phyloP scores from a whole-genome alignment of 2,113 vertebrate genomes.

The Scalopus aquaticus region DNA sequence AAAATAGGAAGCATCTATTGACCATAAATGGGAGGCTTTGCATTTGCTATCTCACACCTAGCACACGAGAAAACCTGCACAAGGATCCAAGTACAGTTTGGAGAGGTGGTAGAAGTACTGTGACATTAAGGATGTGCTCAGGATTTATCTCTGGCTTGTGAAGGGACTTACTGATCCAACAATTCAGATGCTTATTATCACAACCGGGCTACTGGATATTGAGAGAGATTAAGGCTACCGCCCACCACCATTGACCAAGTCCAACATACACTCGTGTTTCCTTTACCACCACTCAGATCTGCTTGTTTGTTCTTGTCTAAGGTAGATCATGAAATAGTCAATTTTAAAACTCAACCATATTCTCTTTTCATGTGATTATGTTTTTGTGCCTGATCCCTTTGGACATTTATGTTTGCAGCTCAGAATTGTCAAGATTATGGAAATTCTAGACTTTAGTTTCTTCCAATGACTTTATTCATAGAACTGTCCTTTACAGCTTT shows the following conservation, averaged over 20 bases:
- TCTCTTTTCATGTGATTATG: background rate
- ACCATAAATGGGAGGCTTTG: background rate
- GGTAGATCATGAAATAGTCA: background rate
- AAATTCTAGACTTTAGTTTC: constrained; percentile 12
- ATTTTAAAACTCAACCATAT: background rate
- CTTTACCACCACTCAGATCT: background rate
- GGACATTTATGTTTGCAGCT: background rate
- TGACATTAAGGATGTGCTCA: background rate
- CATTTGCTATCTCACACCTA: background rate
- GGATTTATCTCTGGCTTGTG: background rate
- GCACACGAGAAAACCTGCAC: background rate
- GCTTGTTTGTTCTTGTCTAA: background rate
- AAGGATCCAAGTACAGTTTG: background rate
- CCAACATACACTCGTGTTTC: background rate
- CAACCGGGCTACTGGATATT: background rate
- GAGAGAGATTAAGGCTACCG: background rate
- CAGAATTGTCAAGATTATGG: background rate
- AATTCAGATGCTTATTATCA: background rate
- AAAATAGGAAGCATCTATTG: background rate
- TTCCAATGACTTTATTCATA: constrained; percentile 28
- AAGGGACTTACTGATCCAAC: background rate
- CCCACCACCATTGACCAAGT: background rate
- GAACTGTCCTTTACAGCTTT: background rate
- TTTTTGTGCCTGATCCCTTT: background rate
- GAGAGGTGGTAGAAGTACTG: background rate